phyloP scores from a whole-genome alignment of 1,140 invertebrate genomes.

The Saccostrea cuccullata region DNA sequence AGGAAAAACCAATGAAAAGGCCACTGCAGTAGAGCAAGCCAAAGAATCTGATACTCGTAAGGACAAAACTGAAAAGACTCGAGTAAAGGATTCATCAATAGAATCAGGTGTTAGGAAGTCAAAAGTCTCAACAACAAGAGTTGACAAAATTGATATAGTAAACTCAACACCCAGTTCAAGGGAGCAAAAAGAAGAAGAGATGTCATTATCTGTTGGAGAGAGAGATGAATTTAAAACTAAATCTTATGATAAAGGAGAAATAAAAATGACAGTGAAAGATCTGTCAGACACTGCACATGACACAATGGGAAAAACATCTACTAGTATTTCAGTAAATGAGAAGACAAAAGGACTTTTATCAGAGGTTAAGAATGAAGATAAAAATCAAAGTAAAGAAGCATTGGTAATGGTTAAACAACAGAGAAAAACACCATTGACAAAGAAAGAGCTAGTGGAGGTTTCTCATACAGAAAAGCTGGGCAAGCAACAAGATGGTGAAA shows the following conservation, averaged over 20 bases:
- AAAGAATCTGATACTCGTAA: not conserved
- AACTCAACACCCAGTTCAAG: not conserved
- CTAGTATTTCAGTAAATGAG: not conserved
- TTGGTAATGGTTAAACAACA: not conserved
- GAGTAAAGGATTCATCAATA: too few species aligned
- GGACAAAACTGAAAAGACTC: not conserved
- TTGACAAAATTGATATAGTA: not conserved
- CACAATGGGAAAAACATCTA: not conserved
- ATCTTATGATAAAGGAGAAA: not conserved
- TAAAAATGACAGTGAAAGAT: not conserved
- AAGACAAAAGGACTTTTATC: not conserved
- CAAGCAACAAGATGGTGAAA: not conserved
- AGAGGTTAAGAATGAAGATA: not conserved
- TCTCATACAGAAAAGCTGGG: not conserved
- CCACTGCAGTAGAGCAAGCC: not conserved
- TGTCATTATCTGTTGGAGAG: not conserved
- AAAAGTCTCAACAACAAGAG: not conserved
- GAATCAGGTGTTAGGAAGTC: not conserved
- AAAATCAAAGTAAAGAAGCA: not conserved
- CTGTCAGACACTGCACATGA: not conserved
- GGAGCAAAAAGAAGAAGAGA: not conserved
- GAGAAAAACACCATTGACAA: not conserved
- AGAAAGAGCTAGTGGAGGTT: not conserved
- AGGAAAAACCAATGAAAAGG: not conserved
- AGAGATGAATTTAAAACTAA: not conserved